Evolutionary conservation across 2,797 vertebrate species (phyloP), one percentile per base, ranked within the genome.

Genomic region (Epinephelus malabaricus): DNA sequence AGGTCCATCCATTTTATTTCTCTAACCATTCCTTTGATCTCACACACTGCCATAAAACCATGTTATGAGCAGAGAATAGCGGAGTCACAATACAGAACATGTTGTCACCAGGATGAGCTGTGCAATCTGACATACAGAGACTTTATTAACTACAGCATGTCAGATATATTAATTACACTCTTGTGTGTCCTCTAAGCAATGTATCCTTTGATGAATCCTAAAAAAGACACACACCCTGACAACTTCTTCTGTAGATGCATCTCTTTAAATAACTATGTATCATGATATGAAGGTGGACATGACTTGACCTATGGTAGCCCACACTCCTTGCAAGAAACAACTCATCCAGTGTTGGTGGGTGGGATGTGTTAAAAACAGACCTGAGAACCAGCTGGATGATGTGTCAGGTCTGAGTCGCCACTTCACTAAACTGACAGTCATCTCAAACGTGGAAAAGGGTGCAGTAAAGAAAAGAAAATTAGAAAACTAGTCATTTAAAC

Each of bases 241-340:
- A 54, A 23, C 12, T 46, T 12, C 45, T 3, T 54, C 23, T 38
- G 17, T 55, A 73, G 18, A 59, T 45, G 11, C 21, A 49, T 63
- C 27, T 56, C 21, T 63, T 56, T 25, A 55, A 69, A 77, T 56
- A 61, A 56, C 27, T 27, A 4, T 61, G 27, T 53, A 9, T 61
- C 17, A 61, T 56, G 23, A 60, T 78, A 38, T 25, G 9, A 66
- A 50, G 15, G 17, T 66, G 30, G 49, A 61, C 47, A n/a, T 50
- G 49, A 6, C 55, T 62, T 79, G 38, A 56, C 55, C 61, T 46
- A 19, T 47, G n/a, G 30, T 18, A 66, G 4, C 15, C 40, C 38
- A 73, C 27, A 72, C 45, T 50, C 45, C n/a, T 46, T 14, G 12
- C 45, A 73, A 38, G 47, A 67, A 72, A 46, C 14, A 9, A 63